These are phyloP conservation scores for Gasterosteus nipponicus DNA, from an alignment of 2,113 vertebrate species.

Conservation along the genomic window DNA sequence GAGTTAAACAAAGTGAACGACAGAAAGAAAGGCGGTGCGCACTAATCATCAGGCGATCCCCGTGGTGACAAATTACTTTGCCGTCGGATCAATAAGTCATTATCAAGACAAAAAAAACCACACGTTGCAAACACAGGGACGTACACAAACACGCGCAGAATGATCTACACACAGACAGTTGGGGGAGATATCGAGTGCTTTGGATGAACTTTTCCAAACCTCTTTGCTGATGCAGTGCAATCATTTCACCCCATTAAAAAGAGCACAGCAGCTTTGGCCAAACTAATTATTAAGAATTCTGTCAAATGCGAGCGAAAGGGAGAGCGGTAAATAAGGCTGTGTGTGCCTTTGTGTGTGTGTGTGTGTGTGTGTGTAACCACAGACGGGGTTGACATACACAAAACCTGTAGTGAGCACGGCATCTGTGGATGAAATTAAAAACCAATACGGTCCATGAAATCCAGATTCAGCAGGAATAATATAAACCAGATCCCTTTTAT, in stretches of 20 bases:
- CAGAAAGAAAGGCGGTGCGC: constrained; percentile 4
- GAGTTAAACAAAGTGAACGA: constrained; percentile 38
- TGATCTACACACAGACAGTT: constrained; percentile 30
- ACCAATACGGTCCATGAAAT: constrained; percentile 27
- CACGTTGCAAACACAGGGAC: constrained; percentile 12
- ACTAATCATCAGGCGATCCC: constrained; percentile 31
- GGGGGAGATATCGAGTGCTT: constrained; percentile 42
- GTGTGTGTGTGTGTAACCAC: constrained; percentile 19
- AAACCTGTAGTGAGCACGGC: constrained; percentile 1
- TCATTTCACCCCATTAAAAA: constrained; percentile 69
- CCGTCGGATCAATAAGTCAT: constrained; percentile 67
- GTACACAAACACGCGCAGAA: constrained; percentile 17
- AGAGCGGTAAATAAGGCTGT: constrained; percentile 45
- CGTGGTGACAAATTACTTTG: constrained; percentile 57
- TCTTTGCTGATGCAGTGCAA: constrained; percentile 64
- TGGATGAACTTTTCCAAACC: constrained; percentile 65
- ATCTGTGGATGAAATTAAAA: constrained; percentile 52
- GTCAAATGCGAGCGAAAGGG: constrained; percentile 42
- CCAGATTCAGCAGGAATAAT: constrained; percentile 38
- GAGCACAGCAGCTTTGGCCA: constrained; percentile 54
- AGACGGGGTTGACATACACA: constrained; percentile 34
- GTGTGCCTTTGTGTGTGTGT: constrained; percentile 20
- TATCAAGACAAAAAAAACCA: constrained; percentile 52
- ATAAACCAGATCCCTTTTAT: constrained; percentile 49
- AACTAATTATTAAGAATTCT: constrained; percentile 70